These are phyloP conservation scores for Propithecus perrieri DNA, from an alignment of 2,797 vertebrate species.

Conservation along the genomic window DNA sequence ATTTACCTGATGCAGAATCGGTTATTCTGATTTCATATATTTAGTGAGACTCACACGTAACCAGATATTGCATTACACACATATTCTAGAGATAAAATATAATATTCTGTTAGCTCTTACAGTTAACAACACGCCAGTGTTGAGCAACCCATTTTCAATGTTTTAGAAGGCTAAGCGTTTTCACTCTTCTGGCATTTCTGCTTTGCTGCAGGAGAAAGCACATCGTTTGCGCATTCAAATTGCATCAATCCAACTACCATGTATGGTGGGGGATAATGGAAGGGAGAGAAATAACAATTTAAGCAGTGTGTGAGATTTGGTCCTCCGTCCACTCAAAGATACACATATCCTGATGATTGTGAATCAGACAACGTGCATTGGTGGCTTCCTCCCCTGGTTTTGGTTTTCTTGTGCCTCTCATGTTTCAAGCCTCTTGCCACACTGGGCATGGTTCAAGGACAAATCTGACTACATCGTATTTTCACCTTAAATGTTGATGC, in stretches of 20 bases:
- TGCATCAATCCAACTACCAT: neutral
- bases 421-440: neutral
- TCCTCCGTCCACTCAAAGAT: neutral
- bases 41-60: neutral
- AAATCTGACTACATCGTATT: neutral
- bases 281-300: neutral
- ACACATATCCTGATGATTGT: neutral
- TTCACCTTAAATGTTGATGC: neutral
- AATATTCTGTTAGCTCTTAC: neutral
- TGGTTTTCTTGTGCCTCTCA: neutral
- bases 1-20: neutral
- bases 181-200: neutral
- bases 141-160: neutral
- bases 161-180: neutral
- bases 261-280: neutral
- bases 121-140: neutral
- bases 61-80: neutral
- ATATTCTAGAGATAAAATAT: conserved; percentile 5
- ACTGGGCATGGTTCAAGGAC: neutral
- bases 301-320: neutral
- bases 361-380: neutral
- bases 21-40: neutral
- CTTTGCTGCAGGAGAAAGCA: neutral
- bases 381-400: neutral
- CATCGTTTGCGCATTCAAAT: conserved; percentile 18